Evolutionary conservation across 2,888 invertebrate genomes (phyloP), one percentile per base, ranked within the genome.

Genomic region (Athripsodes cinereus): DNA sequence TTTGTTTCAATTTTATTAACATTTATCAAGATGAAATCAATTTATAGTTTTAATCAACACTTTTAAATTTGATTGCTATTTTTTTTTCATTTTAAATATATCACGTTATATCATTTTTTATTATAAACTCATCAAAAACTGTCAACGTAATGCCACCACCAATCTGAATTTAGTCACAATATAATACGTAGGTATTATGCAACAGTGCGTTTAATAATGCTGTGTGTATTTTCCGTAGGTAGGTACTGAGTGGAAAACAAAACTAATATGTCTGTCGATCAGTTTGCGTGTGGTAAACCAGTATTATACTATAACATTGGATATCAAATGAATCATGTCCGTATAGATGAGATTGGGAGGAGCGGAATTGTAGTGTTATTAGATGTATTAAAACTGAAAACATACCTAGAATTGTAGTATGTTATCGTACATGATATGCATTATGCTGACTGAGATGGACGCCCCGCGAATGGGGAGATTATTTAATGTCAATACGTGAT

Each of bases 401-500:
- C 26, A 26, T n/a, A n/a, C n/a, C n/a, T n/a, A n/a, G n/a, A n/a
- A n/a, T n/a, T n/a, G n/a, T n/a, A n/a, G 10, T 26, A 26, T 26
- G 10, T 26, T 26, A 26, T 26, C n/a, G 10, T 26, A 26, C 3
- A 26, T 26, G 26, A n/a, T 26, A 26, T 26, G 26, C 10, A 26
- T 3, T 3, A 26, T 26, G 10, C 13, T 40, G 40, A 3, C 2
- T n/a, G 40, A 40, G 48, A 48, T 21, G 22, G 48, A 48, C 40
- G n/a, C n/a, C n/a, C n/a, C n/a, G 22, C 20, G 44, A 35, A 35
- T 34, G 53, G 44, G 40, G 54, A 35, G 47, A 47, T 47, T 47
- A 35, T 22, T 19, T 54, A 54, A 54, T 54, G 54, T 26, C 47
- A 54, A 22, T 48, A 54, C 54, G 54, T 54, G 54, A 54, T 46